phyloP scores from a whole-genome alignment of 2,113 vertebrate genomes.

The Glaucomys volans region DNA sequence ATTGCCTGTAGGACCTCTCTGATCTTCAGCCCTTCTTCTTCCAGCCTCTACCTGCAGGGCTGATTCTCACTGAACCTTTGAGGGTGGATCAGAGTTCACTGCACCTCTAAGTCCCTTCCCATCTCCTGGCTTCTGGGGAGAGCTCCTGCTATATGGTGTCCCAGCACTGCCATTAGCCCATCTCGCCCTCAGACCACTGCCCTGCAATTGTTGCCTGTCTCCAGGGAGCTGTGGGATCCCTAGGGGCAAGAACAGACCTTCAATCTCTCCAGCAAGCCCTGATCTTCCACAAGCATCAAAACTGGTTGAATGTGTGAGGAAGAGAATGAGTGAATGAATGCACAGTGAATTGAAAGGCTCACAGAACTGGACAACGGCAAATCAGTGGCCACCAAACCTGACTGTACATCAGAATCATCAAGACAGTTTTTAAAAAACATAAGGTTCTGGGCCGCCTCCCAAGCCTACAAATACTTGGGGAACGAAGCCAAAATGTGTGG shows the following conservation, averaged over 20 bases:
- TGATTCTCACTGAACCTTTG: not conserved
- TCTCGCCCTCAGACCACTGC: too few relatives aligned
- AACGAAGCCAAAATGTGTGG: slow-evolving; percentile 51
- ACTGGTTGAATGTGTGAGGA: not conserved
- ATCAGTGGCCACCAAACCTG: not conserved
- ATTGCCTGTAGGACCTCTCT: not conserved
- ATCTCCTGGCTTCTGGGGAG: not conserved
- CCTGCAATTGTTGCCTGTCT: not conserved
- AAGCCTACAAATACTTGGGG: slow-evolving; percentile 53
- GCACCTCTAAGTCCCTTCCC: not conserved
- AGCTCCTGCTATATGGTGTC: too few relatives aligned
- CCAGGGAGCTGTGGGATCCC: not conserved
- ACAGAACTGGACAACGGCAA: not conserved
- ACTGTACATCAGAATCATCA: slow-evolving; percentile 1
- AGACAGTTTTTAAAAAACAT: slow-evolving; percentile 55
- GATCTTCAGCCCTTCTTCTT: not conserved
- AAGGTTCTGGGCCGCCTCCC: slow-evolving; percentile 64
- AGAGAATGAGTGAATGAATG: not conserved
- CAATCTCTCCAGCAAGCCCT: not conserved
- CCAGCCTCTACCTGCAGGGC: not conserved
- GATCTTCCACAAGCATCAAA: not conserved
- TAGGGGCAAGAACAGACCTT: not conserved
- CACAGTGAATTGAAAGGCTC: not conserved
- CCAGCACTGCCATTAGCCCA: not conserved
- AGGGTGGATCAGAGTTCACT: accelerated